Evolutionary conservation across 1,140 invertebrate genomes (phyloP), one percentile per base, ranked within the genome.

Genomic region (Brachionus rotundiformis): DNA sequence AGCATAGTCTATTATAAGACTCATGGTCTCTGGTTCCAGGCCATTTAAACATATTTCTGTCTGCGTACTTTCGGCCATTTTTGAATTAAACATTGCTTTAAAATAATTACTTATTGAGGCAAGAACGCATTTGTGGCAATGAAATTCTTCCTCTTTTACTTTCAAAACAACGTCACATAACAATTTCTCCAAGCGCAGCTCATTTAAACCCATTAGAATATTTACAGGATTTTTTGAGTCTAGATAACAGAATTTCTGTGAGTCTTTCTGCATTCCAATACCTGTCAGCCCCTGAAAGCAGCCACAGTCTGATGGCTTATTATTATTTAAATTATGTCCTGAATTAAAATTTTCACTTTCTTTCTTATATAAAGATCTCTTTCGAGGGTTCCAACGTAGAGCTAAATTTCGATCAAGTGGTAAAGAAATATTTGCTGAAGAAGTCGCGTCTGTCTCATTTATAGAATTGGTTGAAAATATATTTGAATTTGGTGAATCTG

Each of bases 1-100:
- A 5, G 90, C 90, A 85, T 90, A 91, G 81, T 91, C 89, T 7
- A 91, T 83, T 0, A 91, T 86, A 3, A 90, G 84, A 31, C 85
- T 84, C 63, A 91, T 83, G 8, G 89, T 90, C 0, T 86, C 83
- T 6, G 87, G 84, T 65, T 90, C 90, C n/a, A 91, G 87, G 54
- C 89, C 90, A 83, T 89, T 89, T 4, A 91, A 83, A 39, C 86
- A 86, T 29, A 91, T 88, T 82, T 87, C 86, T 13, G 88, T 83
- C 82, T 90, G 87, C 7, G 87, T 84, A 54, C 86, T 87, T 83
- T 90, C 90, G 2, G 86, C 86, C 85, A 90, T 84, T 47, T 87
- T 86, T 6, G 84, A 84, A 0, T 86, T 87, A 82, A 90, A 90
- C 89, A 90, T 90, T 5, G 88, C 89, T 87, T 89, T 86, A 84